A percentile compares a stretch with the other conserved stretches of the same genome.
Evolutionary conservation across 2,797 vertebrate species (phyloP).

Genomic region (Discoglossus pictus): DNA sequence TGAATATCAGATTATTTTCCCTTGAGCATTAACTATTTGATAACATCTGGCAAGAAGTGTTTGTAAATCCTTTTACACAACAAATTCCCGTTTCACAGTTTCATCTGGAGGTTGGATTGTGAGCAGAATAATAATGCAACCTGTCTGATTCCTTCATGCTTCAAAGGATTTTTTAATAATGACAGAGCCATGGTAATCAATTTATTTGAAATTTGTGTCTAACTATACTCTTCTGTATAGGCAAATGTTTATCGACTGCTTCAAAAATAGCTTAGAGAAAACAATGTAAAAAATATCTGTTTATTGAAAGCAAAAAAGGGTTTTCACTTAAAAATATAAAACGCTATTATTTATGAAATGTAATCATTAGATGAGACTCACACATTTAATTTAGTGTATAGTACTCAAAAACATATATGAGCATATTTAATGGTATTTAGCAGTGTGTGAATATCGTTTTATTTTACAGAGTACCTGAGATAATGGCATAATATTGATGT

Average conservation of each 20-base stretch:
- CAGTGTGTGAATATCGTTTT: too few species aligned
- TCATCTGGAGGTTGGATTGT: conserved; percentile 57
- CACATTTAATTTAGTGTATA: too few species aligned
- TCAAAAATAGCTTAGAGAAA: conserved; percentile 22
- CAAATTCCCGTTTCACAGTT: conserved; percentile 56
- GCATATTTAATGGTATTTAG: too few species aligned
- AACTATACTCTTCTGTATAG: conserved; percentile 35
- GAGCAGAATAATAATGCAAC: conserved; percentile 55
- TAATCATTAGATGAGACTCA: too few species aligned
- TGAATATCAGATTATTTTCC: conserved; percentile 42
- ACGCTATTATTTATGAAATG: too few species aligned
- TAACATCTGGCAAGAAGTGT: conserved; percentile 65
- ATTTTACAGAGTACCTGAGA: too few species aligned
- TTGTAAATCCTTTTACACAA: conserved; percentile 62
- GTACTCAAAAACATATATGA: too few species aligned
- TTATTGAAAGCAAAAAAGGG: conserved; percentile 28
- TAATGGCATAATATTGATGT: too few species aligned
- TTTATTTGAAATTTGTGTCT: conserved; percentile 49
- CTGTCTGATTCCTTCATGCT: conserved; percentile 47
- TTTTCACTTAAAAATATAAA: background rate
- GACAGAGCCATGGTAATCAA: conserved; percentile 4
- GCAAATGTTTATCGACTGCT: conserved; percentile 36
- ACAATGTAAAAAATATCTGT: conserved; percentile 1
- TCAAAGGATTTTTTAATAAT: conserved; percentile 49
- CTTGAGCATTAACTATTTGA: conserved; percentile 64